Evolutionary conservation across 2,113 vertebrate species (phyloP).

Genomic region (Hoplias malabaricus): DNA sequence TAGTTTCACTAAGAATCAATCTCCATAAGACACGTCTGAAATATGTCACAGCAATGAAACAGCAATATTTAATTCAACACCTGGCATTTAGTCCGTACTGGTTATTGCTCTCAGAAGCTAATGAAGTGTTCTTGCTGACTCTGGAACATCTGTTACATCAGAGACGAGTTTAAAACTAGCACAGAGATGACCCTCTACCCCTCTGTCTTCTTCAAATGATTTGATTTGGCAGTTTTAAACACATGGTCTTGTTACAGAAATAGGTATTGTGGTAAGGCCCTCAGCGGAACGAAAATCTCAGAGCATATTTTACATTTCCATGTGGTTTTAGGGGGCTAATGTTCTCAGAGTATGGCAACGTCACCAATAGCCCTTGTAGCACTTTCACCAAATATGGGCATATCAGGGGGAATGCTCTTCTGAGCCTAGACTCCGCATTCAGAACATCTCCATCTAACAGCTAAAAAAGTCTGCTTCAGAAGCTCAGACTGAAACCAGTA

Average conservation of each 20-base stretch:
- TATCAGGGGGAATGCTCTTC: slow-evolving; percentile 68
- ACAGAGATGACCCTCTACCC: slow-evolving; percentile 23
- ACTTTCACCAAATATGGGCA: slow-evolving; percentile 81
- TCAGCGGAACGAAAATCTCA: slow-evolving; percentile 71
- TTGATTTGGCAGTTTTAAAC: slow-evolving; percentile 39
- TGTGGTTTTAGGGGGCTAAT: slow-evolving; percentile 67
- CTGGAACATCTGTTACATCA: slow-evolving; percentile 1
- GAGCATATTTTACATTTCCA: slow-evolving; percentile 70
- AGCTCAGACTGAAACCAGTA: slow-evolving; percentile 18
- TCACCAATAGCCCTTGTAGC: slow-evolving; percentile 55
- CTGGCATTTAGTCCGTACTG: neutral
- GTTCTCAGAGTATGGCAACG: slow-evolving; percentile 56
- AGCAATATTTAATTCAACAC: slow-evolving; percentile 21
- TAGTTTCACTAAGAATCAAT: neutral
- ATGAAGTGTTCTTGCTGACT: slow-evolving; percentile 3
- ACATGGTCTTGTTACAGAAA: slow-evolving; percentile 49
- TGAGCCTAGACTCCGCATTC: slow-evolving; percentile 44
- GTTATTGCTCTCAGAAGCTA: neutral
- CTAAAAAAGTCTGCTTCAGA: slow-evolving; percentile 61
- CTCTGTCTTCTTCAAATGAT: slow-evolving; percentile 24
- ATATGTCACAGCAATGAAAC: slow-evolving; percentile 21
- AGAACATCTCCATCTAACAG: slow-evolving; percentile 65
- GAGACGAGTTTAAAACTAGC: slow-evolving; percentile 3
- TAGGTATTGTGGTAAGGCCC: slow-evolving; percentile 54
- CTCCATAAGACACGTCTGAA: neutral